Conservation (phyloP, 2,113 vertebrate species). For the Nothobranchius furzeri region DNA sequence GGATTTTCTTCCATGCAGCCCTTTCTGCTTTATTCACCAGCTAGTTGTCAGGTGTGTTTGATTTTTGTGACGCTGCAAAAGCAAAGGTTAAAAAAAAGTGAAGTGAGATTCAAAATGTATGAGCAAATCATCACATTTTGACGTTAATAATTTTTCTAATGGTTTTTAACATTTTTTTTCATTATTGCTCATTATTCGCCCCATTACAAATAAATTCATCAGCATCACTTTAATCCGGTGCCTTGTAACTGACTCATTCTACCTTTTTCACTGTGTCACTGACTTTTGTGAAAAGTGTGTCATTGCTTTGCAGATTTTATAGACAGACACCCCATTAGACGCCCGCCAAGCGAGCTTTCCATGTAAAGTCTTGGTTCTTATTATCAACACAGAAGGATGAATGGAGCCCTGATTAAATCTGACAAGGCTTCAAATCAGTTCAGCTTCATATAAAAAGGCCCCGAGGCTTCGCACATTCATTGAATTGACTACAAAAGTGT, state of each 20-base stretch:
- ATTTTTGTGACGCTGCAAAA: not conserved
- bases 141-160: no score
- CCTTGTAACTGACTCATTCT: constrained; percentile 8
- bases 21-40: not conserved
- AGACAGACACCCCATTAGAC: constrained; percentile 53
- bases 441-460: constrained; percentile 52
- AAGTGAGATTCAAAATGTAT: no score
- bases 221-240: constrained; percentile 11
- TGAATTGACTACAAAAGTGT: constrained; percentile 25
- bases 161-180: no score
- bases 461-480: constrained; percentile 38
- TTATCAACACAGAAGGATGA: constrained; percentile 61
- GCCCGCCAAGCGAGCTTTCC: constrained; percentile 31
- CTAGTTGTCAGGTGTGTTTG: not conserved
- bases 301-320: constrained; percentile 47
- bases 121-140: no score
- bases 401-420: constrained; percentile 64
- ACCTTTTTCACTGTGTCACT: constrained; percentile 26
- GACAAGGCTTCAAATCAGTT: constrained; percentile 74
- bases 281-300: constrained; percentile 43
- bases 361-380: constrained; percentile 55
- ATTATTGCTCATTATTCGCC: no score
- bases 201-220: not conserved
- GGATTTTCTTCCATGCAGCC: not conserved
- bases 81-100: no score